phyloP scores from a whole-genome alignment of 2,888 invertebrate genomes.

The Eristalinus sepulchralis region DNA sequence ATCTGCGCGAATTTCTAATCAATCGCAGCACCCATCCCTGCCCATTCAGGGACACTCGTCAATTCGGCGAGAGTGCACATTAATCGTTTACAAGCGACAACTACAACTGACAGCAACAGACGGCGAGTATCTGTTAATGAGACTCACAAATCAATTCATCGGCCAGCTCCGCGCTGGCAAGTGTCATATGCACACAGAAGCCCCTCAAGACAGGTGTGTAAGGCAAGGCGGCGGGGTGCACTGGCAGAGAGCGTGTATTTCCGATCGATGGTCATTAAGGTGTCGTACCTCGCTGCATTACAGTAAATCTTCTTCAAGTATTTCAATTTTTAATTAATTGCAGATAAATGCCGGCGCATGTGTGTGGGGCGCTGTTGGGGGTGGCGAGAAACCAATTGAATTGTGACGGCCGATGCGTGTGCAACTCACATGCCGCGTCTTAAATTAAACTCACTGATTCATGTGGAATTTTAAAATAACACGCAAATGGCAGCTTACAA shows the following conservation, averaged over 20 bases:
- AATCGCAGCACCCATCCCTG: constrained; percentile 14
- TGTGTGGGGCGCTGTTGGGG: constrained; percentile 20
- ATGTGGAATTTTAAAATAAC: constrained; percentile 33
- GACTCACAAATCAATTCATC: constrained; percentile 66
- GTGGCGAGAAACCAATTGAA: constrained; percentile 45
- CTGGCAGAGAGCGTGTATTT: neutral
- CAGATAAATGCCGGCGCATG: constrained; percentile 31
- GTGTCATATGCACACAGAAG: neutral
- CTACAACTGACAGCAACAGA: constrained; percentile 68
- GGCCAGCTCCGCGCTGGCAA: constrained; percentile 20
- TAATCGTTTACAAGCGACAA: constrained; percentile 55
- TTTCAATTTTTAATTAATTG: constrained; percentile 56
- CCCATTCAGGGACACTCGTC: constrained; percentile 16
- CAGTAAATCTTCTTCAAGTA: constrained; percentile 49
- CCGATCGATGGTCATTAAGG: constrained; percentile 62
- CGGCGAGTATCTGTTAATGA: constrained; percentile 69
- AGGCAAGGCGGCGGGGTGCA: neutral
- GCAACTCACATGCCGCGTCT: neutral
- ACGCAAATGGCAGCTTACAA: neutral
- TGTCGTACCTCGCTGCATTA: constrained; percentile 33
- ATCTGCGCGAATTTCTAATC: constrained; percentile 43
- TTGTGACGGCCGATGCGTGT: constrained; percentile 53
- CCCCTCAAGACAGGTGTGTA: neutral
- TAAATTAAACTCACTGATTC: constrained; percentile 56
- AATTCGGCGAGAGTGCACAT: constrained; percentile 64